These are phyloP conservation scores for Ctenochaetus hawaiiensis DNA, from an alignment of 2,797 vertebrate genomes.

Conservation along the genomic window DNA sequence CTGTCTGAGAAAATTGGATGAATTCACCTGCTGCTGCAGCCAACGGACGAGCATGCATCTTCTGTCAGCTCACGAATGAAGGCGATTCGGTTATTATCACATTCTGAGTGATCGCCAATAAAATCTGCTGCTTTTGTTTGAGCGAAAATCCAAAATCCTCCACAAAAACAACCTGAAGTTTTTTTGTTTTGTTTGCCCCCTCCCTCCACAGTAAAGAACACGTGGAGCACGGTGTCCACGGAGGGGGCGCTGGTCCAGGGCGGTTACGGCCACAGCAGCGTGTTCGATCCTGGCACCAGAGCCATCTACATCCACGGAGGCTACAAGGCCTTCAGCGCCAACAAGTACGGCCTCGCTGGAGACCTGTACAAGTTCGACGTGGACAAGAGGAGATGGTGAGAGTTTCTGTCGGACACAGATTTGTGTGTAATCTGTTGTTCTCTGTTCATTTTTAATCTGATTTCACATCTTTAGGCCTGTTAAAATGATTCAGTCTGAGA, in stretches of 20 bases:
- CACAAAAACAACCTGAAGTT: not conserved
- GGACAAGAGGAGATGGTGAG: slow-evolving; percentile 90
- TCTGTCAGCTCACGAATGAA: not conserved
- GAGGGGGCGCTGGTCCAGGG: slow-evolving; percentile 94
- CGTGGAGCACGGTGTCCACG: slow-evolving; percentile 89
- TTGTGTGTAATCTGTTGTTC: not conserved
- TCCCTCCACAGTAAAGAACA: slow-evolving; percentile 84
- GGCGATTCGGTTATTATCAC: slow-evolving; percentile 14
- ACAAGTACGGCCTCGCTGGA: slow-evolving; percentile 95
- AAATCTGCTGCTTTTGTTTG: not conserved
- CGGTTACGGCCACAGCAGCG: slow-evolving; percentile 97
- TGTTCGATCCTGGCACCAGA: slow-evolving; percentile 89
- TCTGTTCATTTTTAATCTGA: no score
- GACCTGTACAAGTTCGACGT: slow-evolving; percentile 95
- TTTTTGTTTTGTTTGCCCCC: not conserved
- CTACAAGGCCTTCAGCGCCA: slow-evolving; percentile 97
- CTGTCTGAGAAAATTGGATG: slow-evolving; percentile 26
- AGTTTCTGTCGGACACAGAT: slow-evolving; percentile 15
- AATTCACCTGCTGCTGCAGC: slow-evolving; percentile 21
- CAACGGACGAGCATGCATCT: not conserved
- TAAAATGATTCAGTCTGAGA: not conserved
- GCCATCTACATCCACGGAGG: slow-evolving; percentile 95
- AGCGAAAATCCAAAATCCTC: not conserved
- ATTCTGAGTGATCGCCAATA: not conserved
- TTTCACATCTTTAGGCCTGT: not conserved